Evolutionary conservation across 2,797 vertebrate species (phyloP), one percentile per base, ranked within the genome.

Genomic region (Cheirogaleus major): DNA sequence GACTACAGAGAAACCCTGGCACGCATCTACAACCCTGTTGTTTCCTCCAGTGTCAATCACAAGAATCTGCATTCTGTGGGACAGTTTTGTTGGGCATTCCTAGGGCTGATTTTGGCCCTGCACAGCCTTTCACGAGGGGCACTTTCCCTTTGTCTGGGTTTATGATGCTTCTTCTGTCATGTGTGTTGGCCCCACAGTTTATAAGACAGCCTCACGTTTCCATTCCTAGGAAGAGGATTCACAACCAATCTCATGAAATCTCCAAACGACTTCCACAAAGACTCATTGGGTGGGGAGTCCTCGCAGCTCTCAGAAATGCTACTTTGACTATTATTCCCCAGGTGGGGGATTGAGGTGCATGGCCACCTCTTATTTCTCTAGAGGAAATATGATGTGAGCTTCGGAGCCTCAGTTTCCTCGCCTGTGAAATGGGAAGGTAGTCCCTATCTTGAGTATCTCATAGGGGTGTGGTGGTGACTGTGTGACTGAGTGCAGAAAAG

Each of bases 181-280:
- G 18, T 50, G 27, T 17, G 4, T 96, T 96, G 88, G 93, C 89
- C 91, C 95, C 25, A 45, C 90, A 55, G 92, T 97, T 97, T 93
- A 92, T 93, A 80, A 25, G 17, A 94, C 86, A 86, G 95, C 13
- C 25, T 95, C 93, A 89, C 73, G 32, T 94, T 95, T 97, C 89
- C 41, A 79, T 94, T 92, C 32, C 82, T 72, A 61, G 57, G 75
- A 23, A 22, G 41, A 82, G 45, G 35, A 95, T 87, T 97, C 7
- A 0, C 41, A 89, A 84, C 79, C 92, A 82, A 97, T 83, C 81
- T 95, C 88, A 57, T 95, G 93, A 97, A 96, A 18, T 32, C 48
- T 55, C 32, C 4, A 25, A 25, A 35, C 20, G 50, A 8, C 25
- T n/a, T 94, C 41, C 61, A 32, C 5, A 45, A 35, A 73, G 63